phyloP scores from a whole-genome alignment of 1,140 invertebrate genomes.

The Neomicropteryx cornuta region DNA sequence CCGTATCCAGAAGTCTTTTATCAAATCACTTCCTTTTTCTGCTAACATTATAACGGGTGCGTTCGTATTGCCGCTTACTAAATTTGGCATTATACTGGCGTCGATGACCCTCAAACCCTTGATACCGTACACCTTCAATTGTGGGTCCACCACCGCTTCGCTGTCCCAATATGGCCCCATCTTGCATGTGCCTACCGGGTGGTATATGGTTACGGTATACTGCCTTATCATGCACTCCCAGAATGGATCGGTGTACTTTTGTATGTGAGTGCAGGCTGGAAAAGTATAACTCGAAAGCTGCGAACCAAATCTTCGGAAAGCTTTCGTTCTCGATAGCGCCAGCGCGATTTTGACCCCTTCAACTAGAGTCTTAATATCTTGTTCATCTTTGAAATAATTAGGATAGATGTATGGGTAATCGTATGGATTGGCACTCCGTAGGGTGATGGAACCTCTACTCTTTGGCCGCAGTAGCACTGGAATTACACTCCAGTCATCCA shows the following conservation, averaged over 20 bases:
- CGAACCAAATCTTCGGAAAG: conserved; percentile 60
- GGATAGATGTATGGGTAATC: conserved; percentile 89
- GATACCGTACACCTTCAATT: conserved; percentile 69
- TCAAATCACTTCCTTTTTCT: conserved; percentile 72
- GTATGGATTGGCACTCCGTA: conserved; percentile 74
- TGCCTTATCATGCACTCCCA: conserved; percentile 77
- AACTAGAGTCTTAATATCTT: conserved; percentile 67
- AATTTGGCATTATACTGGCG: conserved; percentile 73
- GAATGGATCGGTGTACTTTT: conserved; percentile 56
- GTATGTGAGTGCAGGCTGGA: conserved; percentile 57
- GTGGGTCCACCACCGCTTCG: conserved; percentile 78
- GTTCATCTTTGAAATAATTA: conserved; percentile 74
- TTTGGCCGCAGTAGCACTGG: conserved; percentile 74
- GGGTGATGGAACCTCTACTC: conserved; percentile 66
- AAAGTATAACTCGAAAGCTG: conserved; percentile 53
- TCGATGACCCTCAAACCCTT: conserved; percentile 73
- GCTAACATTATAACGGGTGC: conserved; percentile 77
- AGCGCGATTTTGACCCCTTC: conserved; percentile 75
- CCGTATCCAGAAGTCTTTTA: conserved; percentile 68
- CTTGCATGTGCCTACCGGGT: conserved; percentile 83
- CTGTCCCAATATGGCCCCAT: conserved; percentile 83
- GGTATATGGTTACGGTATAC: conserved; percentile 73
- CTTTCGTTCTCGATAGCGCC: conserved; percentile 58
- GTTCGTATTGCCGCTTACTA: conserved; percentile 76
- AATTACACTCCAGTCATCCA: conserved; percentile 75